Percentiles rank a stretch among this genome's conserved stretches.
Conservation (phyloP, 2,113 vertebrate species). For the Plectropomus leopardus region DNA sequence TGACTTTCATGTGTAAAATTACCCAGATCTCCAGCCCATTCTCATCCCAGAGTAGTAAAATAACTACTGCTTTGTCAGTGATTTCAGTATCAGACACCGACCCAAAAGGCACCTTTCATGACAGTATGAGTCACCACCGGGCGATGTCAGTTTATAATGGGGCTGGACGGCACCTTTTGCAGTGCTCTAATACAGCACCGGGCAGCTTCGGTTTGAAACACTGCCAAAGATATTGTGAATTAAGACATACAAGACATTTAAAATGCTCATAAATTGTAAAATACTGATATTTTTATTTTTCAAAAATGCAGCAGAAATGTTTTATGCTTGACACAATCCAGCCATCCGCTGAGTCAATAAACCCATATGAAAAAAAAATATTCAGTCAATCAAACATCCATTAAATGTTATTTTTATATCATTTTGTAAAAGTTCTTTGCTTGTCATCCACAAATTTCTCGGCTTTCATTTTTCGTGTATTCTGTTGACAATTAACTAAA, state of each 20-base stretch:
- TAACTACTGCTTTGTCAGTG: no score
- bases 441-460: constrained; percentile 70
- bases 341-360: constrained; percentile 92
- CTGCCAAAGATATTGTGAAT: constrained; percentile 24
- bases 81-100: no score
- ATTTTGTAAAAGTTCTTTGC: constrained; percentile 75
- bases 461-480: constrained; percentile 69
- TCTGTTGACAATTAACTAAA: constrained; percentile 70
- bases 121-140: no score
- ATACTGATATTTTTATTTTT: constrained; percentile 96
- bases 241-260: constrained; percentile 64
- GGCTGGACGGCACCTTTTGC: no score
- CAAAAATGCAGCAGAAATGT: constrained; percentile 97
- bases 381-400: constrained; percentile 67
- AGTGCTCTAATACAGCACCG: no score
- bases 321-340: constrained; percentile 94
- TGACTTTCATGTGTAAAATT: no score
- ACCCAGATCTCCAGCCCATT: no score
- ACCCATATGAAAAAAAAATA: constrained; percentile 86
- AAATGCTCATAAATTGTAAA: constrained; percentile 85
- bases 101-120: no score
- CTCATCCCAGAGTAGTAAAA: no score
- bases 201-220: no score
- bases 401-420: constrained; percentile 69
- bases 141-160: no score